Base-by-base conservation (phyloP, 2,113 vertebrate genomes). In the Sinocyclocheilus maitianheensis region DNA sequence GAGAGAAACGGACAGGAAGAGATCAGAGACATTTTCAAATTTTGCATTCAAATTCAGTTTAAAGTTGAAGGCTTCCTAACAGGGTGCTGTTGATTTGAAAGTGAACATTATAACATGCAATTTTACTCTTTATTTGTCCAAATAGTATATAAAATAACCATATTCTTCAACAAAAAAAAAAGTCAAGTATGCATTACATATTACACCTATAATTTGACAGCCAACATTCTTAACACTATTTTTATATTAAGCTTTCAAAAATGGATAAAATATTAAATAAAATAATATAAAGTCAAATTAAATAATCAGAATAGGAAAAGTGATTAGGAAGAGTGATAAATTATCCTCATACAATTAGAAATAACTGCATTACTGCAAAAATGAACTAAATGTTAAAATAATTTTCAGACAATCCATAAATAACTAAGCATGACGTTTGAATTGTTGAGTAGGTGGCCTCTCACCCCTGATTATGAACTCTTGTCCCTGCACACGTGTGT, bases 381-480 rank as follows among this genome's bases (percentile, higher is more conserved):
- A 71, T 71, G 34, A 18, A 71, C 18, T 37, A 3, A 71, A 71
- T 18, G 7, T 20, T 20, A 20, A 71, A 71, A 71, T 37, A 10
- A 22, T 72, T 20, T 72, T 40, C 18, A 72, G 69, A 72, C 34
- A 40, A 40, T 71, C 8, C 34, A 40, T 71, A 20, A 71, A 77
- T 5, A 60, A 22, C 9, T 69, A 18, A 40, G 40, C 12, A 16
- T 51, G 46, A 48, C 8, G 34, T 55, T 37, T 74, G 83, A 46
- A 8, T 10, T 53, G 48, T 58, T 14, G 67, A 2, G 20, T 11
- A 40, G 34, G 34, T 71, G 69, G 20, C 20, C 10, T 0, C 13
- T 94, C 92, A 99, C 98, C 98, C 93, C 98, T 91, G 88, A 99
- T 96, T 86, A 99, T 96, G 90, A 99, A 99, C 89, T 99, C 98